phyloP scores from a whole-genome alignment of 1,140 invertebrate genomes.

The Bombus superbus region DNA sequence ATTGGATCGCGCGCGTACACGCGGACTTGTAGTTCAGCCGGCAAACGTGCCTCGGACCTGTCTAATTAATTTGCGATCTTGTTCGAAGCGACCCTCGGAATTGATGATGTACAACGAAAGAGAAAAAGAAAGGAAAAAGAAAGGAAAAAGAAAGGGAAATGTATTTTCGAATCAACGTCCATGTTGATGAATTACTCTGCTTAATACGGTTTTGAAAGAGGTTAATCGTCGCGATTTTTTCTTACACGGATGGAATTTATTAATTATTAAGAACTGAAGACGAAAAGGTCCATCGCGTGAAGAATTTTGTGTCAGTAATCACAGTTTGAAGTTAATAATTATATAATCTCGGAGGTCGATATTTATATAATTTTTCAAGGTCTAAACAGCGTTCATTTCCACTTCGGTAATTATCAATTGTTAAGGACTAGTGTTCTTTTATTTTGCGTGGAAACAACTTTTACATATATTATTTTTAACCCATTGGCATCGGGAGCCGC shows the following conservation, averaged over 20 bases:
- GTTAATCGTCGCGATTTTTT: neutral
- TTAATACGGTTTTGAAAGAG: neutral
- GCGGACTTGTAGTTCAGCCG: slow-evolving; percentile 5
- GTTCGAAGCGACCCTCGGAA: slow-evolving; percentile 10
- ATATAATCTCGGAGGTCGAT: neutral
- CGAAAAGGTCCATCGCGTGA: neutral
- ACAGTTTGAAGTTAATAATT: neutral
- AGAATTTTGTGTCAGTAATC: neutral
- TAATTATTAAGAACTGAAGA: neutral
- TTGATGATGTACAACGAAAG: neutral
- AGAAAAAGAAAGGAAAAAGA: neutral
- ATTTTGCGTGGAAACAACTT: neutral
- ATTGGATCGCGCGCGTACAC: slow-evolving; percentile 49
- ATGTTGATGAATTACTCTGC: neutral
- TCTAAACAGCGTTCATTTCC: neutral
- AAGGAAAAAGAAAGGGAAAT: neutral
- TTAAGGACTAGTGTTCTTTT: neutral
- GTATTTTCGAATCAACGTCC: neutral
- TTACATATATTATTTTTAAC: neutral
- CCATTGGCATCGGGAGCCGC: neutral
- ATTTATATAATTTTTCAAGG: neutral
- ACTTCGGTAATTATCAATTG: neutral
- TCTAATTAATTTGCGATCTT: slow-evolving; percentile 58
- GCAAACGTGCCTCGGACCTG: slow-evolving; percentile 16
- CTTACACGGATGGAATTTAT: neutral